These are phyloP conservation scores for Aplodontia rufa DNA, from an alignment of 2,113 vertebrate species.

Conservation along the genomic window DNA sequence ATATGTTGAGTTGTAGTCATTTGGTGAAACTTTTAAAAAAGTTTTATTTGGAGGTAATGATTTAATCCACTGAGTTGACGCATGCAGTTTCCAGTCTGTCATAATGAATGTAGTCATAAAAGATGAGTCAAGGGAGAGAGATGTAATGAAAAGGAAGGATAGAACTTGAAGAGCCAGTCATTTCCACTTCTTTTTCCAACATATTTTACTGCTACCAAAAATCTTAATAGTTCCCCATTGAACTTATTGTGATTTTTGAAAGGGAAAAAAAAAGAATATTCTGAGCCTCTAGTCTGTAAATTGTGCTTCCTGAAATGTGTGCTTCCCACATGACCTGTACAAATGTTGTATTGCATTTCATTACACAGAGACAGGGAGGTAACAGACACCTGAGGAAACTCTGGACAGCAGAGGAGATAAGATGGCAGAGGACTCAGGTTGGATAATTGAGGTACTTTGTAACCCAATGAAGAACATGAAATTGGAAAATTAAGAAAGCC, in stretches of 20 bases:
- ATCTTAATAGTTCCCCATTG: not conserved
- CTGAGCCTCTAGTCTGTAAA: not conserved
- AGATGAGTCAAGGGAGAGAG: not conserved
- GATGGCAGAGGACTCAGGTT: not conserved
- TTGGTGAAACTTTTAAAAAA: not conserved
- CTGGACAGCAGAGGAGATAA: not conserved
- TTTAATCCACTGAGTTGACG: not conserved
- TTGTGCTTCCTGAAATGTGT: not conserved
- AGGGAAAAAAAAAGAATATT: not conserved
- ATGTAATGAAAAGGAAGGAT: not conserved
- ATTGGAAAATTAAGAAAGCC: not conserved
- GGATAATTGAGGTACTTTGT: constrained; percentile 21
- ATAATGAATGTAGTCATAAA: not conserved
- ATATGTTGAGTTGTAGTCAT: not conserved
- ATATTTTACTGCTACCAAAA: not conserved
- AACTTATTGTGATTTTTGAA: constrained; percentile 18
- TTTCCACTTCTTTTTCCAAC: not conserved
- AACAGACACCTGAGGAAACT: constrained; percentile 21
- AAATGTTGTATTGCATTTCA: constrained; percentile 36
- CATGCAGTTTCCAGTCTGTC: not conserved
- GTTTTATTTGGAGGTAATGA: not conserved
- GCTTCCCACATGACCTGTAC: constrained; percentile 13
- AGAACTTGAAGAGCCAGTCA: not conserved
- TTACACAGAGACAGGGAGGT: not conserved
- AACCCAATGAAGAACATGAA: not conserved